Conservation (phyloP, 1,140 invertebrate species). For the Bemisia tabaci region DNA sequence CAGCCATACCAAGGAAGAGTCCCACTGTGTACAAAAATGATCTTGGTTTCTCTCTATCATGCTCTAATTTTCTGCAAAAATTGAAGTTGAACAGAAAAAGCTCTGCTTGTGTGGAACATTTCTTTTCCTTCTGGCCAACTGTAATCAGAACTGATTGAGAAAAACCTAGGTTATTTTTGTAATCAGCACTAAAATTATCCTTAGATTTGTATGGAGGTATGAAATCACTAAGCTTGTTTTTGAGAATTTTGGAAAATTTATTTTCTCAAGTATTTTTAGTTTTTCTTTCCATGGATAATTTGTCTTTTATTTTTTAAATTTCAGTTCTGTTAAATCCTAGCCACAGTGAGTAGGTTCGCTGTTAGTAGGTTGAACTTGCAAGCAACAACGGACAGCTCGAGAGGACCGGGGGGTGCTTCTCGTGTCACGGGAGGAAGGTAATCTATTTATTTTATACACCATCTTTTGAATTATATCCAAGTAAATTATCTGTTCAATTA, state of each 20-base stretch:
- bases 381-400: constrained; percentile 83
- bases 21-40: neutral
- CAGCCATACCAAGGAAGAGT: neutral
- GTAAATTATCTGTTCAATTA: too few species aligned
- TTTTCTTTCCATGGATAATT: neutral
- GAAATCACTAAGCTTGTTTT: too few species aligned
- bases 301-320: neutral
- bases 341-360: neutral
- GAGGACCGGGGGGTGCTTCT: constrained; percentile 93
- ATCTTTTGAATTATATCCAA: too few species aligned
- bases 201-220: too few species aligned
- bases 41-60: neutral
- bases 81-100: neutral
- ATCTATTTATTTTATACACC: too few species aligned
- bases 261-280: neutral
- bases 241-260: neutral
- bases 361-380: neutral
- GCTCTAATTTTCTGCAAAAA: too few species aligned
- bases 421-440: constrained; percentile 93
- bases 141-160: neutral
- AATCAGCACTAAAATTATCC: too few species aligned
- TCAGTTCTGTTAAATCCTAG: neutral
- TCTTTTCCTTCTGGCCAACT: neutral
- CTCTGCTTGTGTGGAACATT: neutral
- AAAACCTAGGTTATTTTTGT: neutral